A percentile compares a stretch with the other conserved stretches of the same genome.
These are phyloP conservation scores for Rhingia campestris DNA, from an alignment of 2,888 invertebrate species.

Conservation along the genomic window DNA sequence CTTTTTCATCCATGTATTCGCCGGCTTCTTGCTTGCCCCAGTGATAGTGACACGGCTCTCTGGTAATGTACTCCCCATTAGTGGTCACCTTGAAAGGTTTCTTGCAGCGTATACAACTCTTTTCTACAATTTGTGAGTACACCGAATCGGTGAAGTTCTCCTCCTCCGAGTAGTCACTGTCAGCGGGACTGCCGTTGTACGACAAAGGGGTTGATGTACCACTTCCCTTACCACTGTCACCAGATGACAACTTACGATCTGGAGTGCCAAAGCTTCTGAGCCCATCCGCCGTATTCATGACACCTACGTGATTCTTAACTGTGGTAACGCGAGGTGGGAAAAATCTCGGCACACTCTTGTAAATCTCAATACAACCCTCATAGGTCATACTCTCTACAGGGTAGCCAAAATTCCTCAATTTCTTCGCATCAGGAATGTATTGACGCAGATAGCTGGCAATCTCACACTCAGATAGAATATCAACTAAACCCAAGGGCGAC, in stretches of 20 bases:
- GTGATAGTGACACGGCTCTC: conserved; percentile 92
- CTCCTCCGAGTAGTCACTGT: conserved; percentile 79
- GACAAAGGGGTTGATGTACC: conserved; percentile 84
- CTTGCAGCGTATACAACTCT: conserved; percentile 89
- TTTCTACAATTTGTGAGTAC: conserved; percentile 82
- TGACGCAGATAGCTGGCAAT: conserved; percentile 85
- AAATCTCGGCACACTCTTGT: conserved; percentile 85
- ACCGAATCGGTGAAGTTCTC: conserved; percentile 75
- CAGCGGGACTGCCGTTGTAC: conserved; percentile 84
- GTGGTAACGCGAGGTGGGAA: conserved; percentile 74
- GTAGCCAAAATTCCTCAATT: conserved; percentile 88
- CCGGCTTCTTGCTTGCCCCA: conserved; percentile 90
- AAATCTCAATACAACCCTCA: conserved; percentile 86
- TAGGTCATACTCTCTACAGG: conserved; percentile 87
- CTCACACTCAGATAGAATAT: conserved; percentile 83
- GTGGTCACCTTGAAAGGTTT: conserved; percentile 88
- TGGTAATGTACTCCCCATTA: conserved; percentile 88
- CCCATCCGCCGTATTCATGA: conserved; percentile 79
- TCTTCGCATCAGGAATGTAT: conserved; percentile 86
- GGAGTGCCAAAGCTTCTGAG: conserved; percentile 73
- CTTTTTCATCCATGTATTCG: conserved; percentile 77
- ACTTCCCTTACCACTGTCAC: conserved; percentile 84
- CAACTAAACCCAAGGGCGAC: conserved; percentile 81
- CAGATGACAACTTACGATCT: conserved; percentile 78
- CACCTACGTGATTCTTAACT: conserved; percentile 48